These are phyloP conservation scores for Lissonota sp. DNA, from an alignment of 2,888 invertebrate genomes.

Conservation along the genomic window DNA sequence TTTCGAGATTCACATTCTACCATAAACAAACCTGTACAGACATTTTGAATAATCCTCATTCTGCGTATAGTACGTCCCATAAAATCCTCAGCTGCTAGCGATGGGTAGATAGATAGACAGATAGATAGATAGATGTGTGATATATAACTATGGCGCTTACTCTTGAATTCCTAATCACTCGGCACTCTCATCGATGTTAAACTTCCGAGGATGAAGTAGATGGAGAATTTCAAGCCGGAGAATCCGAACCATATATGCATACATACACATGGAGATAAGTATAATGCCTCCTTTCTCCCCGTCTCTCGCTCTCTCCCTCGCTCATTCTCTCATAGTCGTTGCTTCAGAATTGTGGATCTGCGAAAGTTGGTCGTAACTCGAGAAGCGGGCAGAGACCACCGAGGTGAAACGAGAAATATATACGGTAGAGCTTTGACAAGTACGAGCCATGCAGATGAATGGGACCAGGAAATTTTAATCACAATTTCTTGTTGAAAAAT, in stretches of 20 bases:
- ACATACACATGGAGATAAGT: neutral
- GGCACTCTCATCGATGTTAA: constrained; percentile 49
- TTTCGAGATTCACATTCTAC: too few relatives aligned
- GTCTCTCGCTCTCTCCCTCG: constrained; percentile 24
- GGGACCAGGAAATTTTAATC: too few relatives aligned
- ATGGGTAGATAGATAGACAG: constrained; percentile 7
- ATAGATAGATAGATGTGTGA: too few relatives aligned
- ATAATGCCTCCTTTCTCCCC: constrained; percentile 15
- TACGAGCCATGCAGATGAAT: too few relatives aligned
- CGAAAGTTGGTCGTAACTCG: constrained; percentile 58
- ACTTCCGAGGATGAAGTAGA: constrained; percentile 42
- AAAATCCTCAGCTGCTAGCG: neutral
- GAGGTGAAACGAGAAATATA: constrained; percentile 45
- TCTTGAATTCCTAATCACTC: constrained; percentile 60
- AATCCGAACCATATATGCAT: constrained; percentile 6
- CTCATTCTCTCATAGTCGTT: neutral
- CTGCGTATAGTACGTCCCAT: too few relatives aligned
- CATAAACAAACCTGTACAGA: too few relatives aligned
- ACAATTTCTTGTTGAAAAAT: too few relatives aligned
- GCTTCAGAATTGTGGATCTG: constrained; percentile 44
- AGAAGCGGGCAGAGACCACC: constrained; percentile 29
- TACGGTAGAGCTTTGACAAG: too few relatives aligned
- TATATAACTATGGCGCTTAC: constrained; percentile 12
- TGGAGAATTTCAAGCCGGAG: constrained; percentile 31
- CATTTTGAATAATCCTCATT: too few relatives aligned